Evolutionary conservation across 92 coral and sea anemone genomes (phyloP), one percentile per base, ranked within the genome.

Genomic region (Epizoanthus rinbou): DNA sequence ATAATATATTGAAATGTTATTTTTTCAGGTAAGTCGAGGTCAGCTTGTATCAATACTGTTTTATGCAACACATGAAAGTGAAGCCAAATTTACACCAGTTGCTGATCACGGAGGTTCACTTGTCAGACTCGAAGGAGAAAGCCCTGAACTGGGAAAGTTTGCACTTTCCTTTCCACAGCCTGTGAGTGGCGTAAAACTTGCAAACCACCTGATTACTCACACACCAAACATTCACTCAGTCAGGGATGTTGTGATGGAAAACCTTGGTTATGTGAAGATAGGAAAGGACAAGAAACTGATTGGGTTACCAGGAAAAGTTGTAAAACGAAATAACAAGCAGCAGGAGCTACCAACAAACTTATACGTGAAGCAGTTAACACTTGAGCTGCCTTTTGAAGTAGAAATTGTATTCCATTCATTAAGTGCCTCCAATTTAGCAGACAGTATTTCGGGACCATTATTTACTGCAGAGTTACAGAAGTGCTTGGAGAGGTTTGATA

Each of bases 81-180:
- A 69, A 24, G 90, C 92, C 31, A 86, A 85, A 23, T 76, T 97
- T 54, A 69, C 75, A 18, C 98, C 98, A 3, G 87, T 88, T 4
- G 43, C 87, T 50, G 83, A 79, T 66, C 74, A 67, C 5, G 83
- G 89, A 68, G 91, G 88, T 76, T 70, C 84, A 3, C 90, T 97
- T 28, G 82, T 94, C 63, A 80, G 80, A 6, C 88, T 97, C 31
- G 92, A 80, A 5, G 99, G 99, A 9, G 86, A 88, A 23, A 89
- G 95, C 21, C 93, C 97, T 3, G 99, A 97, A 60, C 92, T 97
- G 5, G 99, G 99, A 28, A 85, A 87, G 75, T 97, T 94, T 81
- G 83, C 87, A 3, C 80, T 97, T 18, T 80, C 75, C 70, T 94
- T 94, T 64, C 87, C 94, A 14, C 82, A 86, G 41, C 98, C 98